Conservation (phyloP, 2,888 invertebrate genomes). For the Ernsta delagoae region DNA sequence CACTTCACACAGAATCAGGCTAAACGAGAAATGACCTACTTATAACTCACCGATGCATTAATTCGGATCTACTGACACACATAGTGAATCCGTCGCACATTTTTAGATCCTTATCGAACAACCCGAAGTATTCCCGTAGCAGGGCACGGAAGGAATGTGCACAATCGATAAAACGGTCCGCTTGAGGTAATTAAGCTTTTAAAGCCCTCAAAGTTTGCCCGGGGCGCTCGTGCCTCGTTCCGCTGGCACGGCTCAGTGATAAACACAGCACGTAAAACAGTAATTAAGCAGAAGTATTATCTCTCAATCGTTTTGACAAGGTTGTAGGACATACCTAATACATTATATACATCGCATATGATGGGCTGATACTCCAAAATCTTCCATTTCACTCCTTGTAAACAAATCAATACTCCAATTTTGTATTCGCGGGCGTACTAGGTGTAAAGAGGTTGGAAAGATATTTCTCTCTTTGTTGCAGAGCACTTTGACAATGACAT, state of each 20-base stretch:
- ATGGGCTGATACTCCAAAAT: slow-evolving; percentile 54
- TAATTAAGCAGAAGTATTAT: slow-evolving; percentile 77
- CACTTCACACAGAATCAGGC: slow-evolving; percentile 24
- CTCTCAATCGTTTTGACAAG: slow-evolving; percentile 76
- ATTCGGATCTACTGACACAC: slow-evolving; percentile 60
- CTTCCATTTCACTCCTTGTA: slow-evolving; percentile 66
- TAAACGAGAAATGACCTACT: slow-evolving; percentile 45
- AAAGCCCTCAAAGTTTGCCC: slow-evolving; percentile 64
- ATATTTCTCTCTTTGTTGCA: too few relatives aligned
- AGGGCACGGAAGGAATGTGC: slow-evolving; percentile 59
- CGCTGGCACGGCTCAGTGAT: slow-evolving; percentile 76
- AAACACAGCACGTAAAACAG: slow-evolving; percentile 71
- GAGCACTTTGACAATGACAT: too few relatives aligned
- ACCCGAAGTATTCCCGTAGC: slow-evolving; percentile 55
- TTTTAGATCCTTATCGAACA: slow-evolving; percentile 66
- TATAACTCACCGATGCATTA: slow-evolving; percentile 63
- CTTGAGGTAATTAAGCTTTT: slow-evolving; percentile 69
- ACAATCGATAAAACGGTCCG: slow-evolving; percentile 79
- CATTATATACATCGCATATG: slow-evolving; percentile 47
- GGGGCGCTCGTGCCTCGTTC: slow-evolving; percentile 57
- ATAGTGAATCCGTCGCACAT: slow-evolving; percentile 62
- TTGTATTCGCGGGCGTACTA: too few relatives aligned
- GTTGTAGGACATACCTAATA: slow-evolving; percentile 64
- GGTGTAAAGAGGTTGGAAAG: too few relatives aligned
- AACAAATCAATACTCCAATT: slow-evolving; percentile 78